A percentile compares a stretch with the other conserved stretches of the same genome.
Evolutionary conservation across 2,797 vertebrate species (phyloP).

Genomic region (Pampus argenteus): DNA sequence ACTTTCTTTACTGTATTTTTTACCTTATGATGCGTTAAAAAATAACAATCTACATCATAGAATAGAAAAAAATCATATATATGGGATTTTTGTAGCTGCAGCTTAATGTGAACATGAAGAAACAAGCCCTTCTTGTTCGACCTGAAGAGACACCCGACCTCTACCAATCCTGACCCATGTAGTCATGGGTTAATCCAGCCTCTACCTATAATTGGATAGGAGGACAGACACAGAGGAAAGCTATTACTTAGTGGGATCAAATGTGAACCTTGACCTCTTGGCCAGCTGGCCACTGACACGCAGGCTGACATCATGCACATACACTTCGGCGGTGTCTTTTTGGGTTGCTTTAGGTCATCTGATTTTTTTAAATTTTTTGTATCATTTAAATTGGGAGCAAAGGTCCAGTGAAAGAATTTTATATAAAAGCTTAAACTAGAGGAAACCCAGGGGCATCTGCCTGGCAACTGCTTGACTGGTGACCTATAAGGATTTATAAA

Average conservation of each 20-base stretch:
- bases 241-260: conserved; percentile 55
- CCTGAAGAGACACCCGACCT: neutral
- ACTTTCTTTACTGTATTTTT: neutral
- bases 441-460: neutral
- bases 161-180: neutral
- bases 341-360: neutral
- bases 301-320: neutral
- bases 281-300: conserved; percentile 36
- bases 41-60: neutral
- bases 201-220: conserved; percentile 55
- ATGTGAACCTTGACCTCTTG: conserved; percentile 61
- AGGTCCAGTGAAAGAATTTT: conserved; percentile 2
- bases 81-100: neutral
- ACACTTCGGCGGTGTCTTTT: neutral
- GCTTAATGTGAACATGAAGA: conserved; percentile 3
- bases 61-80: neutral
- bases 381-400: conserved; percentile 18
- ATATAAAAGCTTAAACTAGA: conserved; percentile 6
- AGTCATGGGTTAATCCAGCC: conserved; percentile 44
- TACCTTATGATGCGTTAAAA: neutral
- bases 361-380: conserved; percentile 13
- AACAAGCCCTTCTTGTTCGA: conserved; percentile 23
- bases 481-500: neutral
- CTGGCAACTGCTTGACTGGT: conserved; percentile 6
- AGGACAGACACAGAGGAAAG: conserved; percentile 20